Percentiles rank a stretch among this genome's conserved stretches.
Evolutionary conservation across 2,797 vertebrate genomes (phyloP).

Genomic region (Poeciliopsis paucimaculata): DNA sequence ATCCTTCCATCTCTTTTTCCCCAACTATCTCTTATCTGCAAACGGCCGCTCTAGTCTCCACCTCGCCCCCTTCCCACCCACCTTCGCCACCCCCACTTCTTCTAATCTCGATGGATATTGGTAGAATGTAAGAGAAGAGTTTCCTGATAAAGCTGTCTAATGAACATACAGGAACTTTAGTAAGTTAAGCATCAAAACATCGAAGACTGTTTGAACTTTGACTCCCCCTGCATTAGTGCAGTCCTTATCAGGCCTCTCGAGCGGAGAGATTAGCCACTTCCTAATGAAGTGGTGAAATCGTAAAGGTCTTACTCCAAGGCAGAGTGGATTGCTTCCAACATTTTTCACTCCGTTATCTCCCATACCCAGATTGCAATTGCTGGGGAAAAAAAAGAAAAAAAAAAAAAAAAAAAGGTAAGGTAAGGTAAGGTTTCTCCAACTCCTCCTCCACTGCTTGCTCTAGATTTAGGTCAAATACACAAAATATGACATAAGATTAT

Average conservation of each 20-base stretch:
- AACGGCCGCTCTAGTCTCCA: slow-evolving; percentile 68
- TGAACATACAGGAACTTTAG: slow-evolving; percentile 91
- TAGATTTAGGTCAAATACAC: slow-evolving; percentile 75
- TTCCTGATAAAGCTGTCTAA: slow-evolving; percentile 92
- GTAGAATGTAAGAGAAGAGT: slow-evolving; percentile 85
- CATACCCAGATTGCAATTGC: slow-evolving; percentile 82
- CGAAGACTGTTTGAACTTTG: slow-evolving; percentile 87
- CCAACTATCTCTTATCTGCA: slow-evolving; percentile 80
- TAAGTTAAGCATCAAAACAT: slow-evolving; percentile 91
- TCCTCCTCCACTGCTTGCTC: slow-evolving; percentile 37
- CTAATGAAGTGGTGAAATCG: slow-evolving; percentile 88
- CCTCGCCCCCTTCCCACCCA: slow-evolving; percentile 56
- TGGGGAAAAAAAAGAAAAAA: slow-evolving; percentile 50
- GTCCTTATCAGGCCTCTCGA: slow-evolving; percentile 84
- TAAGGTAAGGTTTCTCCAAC: slow-evolving; percentile 57
- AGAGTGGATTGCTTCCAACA: slow-evolving; percentile 85
- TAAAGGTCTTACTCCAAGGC: slow-evolving; percentile 85
- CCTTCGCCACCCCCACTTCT: slow-evolving; percentile 44
- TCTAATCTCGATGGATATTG: slow-evolving; percentile 87
- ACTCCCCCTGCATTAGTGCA: slow-evolving; percentile 83
- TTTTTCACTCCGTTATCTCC: slow-evolving; percentile 86
- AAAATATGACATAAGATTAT: slow-evolving; percentile 72
- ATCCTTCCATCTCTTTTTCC: slow-evolving; percentile 70
- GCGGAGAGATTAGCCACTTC: slow-evolving; percentile 87
- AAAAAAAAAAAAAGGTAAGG: slow-evolving; percentile 53